Percentiles rank a stretch among this genome's conserved stretches.
These are phyloP conservation scores for Zophobas atratus DNA, from an alignment of 1,140 invertebrate genomes.

Conservation along the genomic window DNA sequence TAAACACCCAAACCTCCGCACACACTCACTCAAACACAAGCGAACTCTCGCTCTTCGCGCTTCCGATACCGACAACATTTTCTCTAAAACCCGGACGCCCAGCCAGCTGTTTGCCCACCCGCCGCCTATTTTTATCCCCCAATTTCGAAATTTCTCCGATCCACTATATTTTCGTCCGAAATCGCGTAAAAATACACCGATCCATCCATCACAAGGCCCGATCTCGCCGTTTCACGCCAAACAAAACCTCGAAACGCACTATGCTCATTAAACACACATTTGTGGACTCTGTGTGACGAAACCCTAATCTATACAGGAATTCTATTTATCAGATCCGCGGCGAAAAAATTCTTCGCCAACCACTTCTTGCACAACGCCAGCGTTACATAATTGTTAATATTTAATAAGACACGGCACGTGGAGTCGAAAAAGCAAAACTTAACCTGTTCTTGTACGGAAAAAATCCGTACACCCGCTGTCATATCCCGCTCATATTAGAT, in stretches of 20 bases:
- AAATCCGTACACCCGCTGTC: too few relatives aligned
- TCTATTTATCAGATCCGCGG: background rate
- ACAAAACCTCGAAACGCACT: background rate
- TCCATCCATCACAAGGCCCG: too few relatives aligned
- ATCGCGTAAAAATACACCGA: too few relatives aligned
- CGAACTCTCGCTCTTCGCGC: background rate
- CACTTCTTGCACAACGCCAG: too few relatives aligned
- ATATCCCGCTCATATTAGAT: background rate
- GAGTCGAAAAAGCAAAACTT: background rate
- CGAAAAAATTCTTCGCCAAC: too few relatives aligned
- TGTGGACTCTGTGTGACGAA: background rate
- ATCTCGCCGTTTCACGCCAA: background rate
- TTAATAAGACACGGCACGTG: background rate
- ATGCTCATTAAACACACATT: background rate
- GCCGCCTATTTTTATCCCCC: constrained; percentile 9
- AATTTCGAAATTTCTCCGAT: constrained; percentile 10
- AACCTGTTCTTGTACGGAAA: too few relatives aligned
- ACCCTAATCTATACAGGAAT: background rate
- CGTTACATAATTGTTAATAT: too few relatives aligned
- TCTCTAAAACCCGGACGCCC: background rate
- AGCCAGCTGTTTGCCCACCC: background rate
- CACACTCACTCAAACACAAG: too few relatives aligned
- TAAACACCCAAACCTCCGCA: too few relatives aligned
- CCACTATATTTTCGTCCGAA: too few relatives aligned
- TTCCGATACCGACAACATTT: background rate